A percentile compares a stretch with the other conserved stretches of the same genome.
phyloP scores from a whole-genome alignment of 2,888 invertebrate genomes.

The Eupithecia pulchellata region DNA sequence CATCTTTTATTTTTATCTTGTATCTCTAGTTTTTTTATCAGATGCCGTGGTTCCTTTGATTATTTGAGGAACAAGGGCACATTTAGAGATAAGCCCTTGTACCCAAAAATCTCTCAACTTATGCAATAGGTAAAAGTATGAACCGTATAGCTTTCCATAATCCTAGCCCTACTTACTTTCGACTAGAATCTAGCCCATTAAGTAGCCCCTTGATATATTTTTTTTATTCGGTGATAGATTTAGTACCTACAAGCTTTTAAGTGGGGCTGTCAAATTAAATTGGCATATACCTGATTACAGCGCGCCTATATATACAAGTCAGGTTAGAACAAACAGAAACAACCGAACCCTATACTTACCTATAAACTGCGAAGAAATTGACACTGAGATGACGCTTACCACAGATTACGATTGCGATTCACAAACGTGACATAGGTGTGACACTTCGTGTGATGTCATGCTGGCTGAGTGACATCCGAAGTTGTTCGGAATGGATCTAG shows the following conservation, averaged over 20 bases:
- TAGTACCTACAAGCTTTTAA: too few species aligned
- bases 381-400: slow-evolving; percentile 28
- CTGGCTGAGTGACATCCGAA: slow-evolving; percentile 26
- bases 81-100: background rate
- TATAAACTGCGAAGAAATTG: slow-evolving; percentile 14
- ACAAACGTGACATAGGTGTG: slow-evolving; percentile 28
- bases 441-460: slow-evolving; percentile 12
- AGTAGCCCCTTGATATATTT: too few species aligned
- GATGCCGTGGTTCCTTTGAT: background rate
- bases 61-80: background rate
- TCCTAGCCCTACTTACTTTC: background rate
- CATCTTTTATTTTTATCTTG: background rate
- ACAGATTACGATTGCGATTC: slow-evolving; percentile 22
- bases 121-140: background rate
- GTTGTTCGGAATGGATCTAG: slow-evolving; percentile 2
- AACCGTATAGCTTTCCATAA: background rate
- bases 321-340: background rate
- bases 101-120: background rate
- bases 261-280: too few species aligned
- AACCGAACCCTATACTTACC: background rate
- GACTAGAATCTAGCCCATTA: background rate
- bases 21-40: background rate
- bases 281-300: too few species aligned
- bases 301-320: too few species aligned
- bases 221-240: too few species aligned